Percentiles rank a stretch among this genome's conserved stretches.
These are phyloP conservation scores for Caenorhabditis sinica DNA, from an alignment of 2,888 invertebrate species.

Conservation along the genomic window DNA sequence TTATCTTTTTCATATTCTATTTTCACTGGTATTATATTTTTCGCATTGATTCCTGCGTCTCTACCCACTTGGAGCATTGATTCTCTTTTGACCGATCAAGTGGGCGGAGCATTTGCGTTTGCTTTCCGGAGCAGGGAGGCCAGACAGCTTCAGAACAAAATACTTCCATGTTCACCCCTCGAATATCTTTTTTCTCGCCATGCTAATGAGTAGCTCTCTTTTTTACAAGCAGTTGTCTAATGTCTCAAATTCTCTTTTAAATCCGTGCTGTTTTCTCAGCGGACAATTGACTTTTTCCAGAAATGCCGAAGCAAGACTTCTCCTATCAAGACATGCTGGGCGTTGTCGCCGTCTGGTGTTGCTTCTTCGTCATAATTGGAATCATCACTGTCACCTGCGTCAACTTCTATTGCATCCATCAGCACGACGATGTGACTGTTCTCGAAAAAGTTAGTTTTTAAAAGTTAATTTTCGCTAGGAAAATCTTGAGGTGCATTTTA, in stretches of 20 bases:
- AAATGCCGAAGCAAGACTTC: slow-evolving; percentile 65
- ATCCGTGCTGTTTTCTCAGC: not conserved
- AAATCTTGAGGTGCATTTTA: no score
- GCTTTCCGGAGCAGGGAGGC: not conserved
- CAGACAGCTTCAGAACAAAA: slow-evolving; percentile 6
- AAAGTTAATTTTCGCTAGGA: not conserved
- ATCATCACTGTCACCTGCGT: slow-evolving; percentile 71
- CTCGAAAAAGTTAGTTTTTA: slow-evolving; percentile 69
- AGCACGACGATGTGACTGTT: slow-evolving; percentile 74
- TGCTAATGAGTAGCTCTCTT: not conserved
- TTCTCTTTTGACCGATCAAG: slow-evolving; percentile 44
- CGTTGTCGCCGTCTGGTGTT: slow-evolving; percentile 64
- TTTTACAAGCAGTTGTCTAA: not conserved
- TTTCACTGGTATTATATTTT: not conserved
- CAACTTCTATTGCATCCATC: slow-evolving; percentile 74
- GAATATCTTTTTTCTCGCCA: not conserved
- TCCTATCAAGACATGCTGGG: slow-evolving; percentile 48
- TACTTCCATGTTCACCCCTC: not conserved
- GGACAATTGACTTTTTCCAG: not conserved
- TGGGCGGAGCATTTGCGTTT: slow-evolving; percentile 32
- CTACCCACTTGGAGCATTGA: not conserved
- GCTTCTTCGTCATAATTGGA: slow-evolving; percentile 69
- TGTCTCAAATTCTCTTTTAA: not conserved
- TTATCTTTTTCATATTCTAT: not conserved
- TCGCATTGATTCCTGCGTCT: slow-evolving; percentile 3